These are phyloP conservation scores for Hypsopygia costalis DNA, from an alignment of 2,888 invertebrate species.

Conservation along the genomic window DNA sequence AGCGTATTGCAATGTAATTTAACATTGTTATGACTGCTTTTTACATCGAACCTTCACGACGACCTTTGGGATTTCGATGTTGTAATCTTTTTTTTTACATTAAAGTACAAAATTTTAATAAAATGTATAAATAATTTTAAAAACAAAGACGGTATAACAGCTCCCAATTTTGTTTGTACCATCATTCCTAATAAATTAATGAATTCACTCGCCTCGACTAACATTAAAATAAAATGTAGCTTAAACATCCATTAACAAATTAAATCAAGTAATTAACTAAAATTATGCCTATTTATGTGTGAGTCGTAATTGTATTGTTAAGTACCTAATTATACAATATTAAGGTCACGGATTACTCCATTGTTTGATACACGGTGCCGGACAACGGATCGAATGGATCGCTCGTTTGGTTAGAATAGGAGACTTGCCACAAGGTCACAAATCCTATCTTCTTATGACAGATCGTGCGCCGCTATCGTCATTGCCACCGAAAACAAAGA, in stretches of 20 bases:
- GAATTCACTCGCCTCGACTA: background rate
- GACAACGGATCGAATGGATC: constrained; percentile 20
- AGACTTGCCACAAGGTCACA: constrained; percentile 5
- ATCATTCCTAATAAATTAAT: background rate
- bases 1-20: background rate
- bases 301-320: constrained; percentile 45
- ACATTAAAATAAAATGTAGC: background rate
- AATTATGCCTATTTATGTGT: constrained; percentile 32
- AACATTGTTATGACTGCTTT: background rate
- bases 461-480: constrained; percentile 1
- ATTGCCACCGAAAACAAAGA: constrained; percentile 21
- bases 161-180: background rate
- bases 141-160: background rate
- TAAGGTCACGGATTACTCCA: constrained; percentile 62
- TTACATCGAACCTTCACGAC: background rate
- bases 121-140: background rate
- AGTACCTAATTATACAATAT: constrained; percentile 53
- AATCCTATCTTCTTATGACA: constrained; percentile 8
- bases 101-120: background rate
- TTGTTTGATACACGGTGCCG: constrained; percentile 44
- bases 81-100: background rate
- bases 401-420: constrained; percentile 22
- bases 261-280: constrained; percentile 21
- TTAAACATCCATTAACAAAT: constrained; percentile 2
- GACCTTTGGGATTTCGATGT: background rate